phyloP scores from a whole-genome alignment of 2,888 invertebrate genomes.

The Ethmia dodecea region DNA sequence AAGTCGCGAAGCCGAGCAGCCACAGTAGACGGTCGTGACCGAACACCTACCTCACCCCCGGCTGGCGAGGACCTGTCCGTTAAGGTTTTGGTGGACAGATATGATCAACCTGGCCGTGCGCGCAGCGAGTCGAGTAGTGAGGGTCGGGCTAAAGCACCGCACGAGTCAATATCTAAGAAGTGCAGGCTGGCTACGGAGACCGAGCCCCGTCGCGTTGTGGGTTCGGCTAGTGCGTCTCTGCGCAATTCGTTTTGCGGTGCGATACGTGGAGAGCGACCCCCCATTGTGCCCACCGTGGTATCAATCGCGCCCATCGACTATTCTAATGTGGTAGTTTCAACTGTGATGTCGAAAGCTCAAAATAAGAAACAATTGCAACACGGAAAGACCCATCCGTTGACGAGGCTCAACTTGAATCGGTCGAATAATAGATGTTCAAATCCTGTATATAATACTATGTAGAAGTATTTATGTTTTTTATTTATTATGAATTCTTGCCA shows the following conservation, averaged over 20 bases:
- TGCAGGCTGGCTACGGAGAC: slow-evolving; percentile 24
- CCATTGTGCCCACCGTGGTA: slow-evolving; percentile 55
- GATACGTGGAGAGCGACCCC: slow-evolving; percentile 47
- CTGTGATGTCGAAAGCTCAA: slow-evolving; percentile 84
- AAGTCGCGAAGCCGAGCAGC: slow-evolving; percentile 29
- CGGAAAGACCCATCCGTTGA: slow-evolving; percentile 94
- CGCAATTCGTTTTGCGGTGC: slow-evolving; percentile 35
- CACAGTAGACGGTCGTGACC: no score
- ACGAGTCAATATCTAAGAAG: slow-evolving; percentile 23
- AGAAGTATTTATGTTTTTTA: slow-evolving; percentile 75
- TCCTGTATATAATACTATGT: slow-evolving; percentile 94
- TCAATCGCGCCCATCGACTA: slow-evolving; percentile 63
- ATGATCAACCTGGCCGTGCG: slow-evolving; percentile 70
- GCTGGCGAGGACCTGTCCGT: slow-evolving; percentile 84
- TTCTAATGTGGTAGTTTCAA: slow-evolving; percentile 79
- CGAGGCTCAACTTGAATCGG: slow-evolving; percentile 89
- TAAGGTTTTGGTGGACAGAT: slow-evolving; percentile 85
- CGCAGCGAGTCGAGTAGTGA: slow-evolving; percentile 38
- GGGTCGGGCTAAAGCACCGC: slow-evolving; percentile 17
- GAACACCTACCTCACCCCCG: slow-evolving; percentile 60
- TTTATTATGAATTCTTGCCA: slow-evolving; percentile 77
- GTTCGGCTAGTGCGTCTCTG: no score
- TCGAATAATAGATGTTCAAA: slow-evolving; percentile 84
- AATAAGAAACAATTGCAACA: slow-evolving; percentile 91
- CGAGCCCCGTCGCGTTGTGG: slow-evolving; percentile 21